Evolutionary conservation across 2,888 invertebrate species (phyloP), one percentile per base, ranked within the genome.

Genomic region (Thereva nobilitata): DNA sequence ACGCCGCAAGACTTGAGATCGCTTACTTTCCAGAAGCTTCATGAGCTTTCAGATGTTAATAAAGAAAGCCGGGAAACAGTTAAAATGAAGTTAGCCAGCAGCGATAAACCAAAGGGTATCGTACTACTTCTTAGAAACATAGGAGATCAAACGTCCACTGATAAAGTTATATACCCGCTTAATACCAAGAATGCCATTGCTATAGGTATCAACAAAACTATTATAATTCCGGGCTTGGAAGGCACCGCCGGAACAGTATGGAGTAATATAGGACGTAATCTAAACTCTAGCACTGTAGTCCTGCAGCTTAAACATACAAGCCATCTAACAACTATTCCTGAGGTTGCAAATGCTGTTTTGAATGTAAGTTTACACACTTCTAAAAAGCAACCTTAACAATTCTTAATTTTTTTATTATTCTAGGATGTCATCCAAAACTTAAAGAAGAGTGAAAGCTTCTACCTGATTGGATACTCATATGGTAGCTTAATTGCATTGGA

Each of bases 381-480:
- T 10, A 7, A 54, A n/a, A 37, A 6, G 5, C n/a, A 49, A 49
- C 4, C 34, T 12, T 41, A 7, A 40, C 10, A 50, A 59, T n/a
- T 37, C n/a, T 4, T 34, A 49, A 50, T 37, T 40, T 64, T n/a
- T 9, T 38, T 64, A 9, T 34, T 10, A 52, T 67, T 83, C 41
- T 75, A 91, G 89, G 81, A 86, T 72, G 83, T 90, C 7, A 82
- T 84, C 47, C 82, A 84, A 8, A 76, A 88, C n/a, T 81, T 84
- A 7, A 86, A 76, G 50, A 68, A 85, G 0, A 83, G 84, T 12
- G 85, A 87, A 41, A 84, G 86, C 0, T 95, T 91, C 81, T 86
- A 86, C 67, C 77, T 97, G 1, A 86, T 91, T 9, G 97, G 92
- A 2, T 96, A 97, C 82, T 97, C 97, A 9, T 96, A 88, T 76